These are phyloP conservation scores for Illadopsis cleaveri DNA, from an alignment of 2,113 vertebrate genomes.

Conservation along the genomic window DNA sequence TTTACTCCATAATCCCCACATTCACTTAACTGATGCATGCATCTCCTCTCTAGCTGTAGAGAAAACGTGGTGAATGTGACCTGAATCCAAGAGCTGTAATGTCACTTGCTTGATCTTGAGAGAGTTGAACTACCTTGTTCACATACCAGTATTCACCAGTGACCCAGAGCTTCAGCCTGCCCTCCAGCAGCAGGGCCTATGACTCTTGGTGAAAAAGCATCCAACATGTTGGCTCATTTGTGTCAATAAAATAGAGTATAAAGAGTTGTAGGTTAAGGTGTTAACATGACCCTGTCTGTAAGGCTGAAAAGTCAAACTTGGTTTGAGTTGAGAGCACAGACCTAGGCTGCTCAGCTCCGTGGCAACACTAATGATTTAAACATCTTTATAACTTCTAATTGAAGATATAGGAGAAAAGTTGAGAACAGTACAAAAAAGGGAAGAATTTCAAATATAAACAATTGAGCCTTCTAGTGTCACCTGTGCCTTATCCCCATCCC, in stretches of 20 bases:
- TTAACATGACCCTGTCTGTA: not conserved
- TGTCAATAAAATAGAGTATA: not conserved
- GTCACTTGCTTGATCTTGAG: not conserved
- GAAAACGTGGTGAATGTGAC: not conserved
- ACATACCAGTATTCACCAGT: not conserved
- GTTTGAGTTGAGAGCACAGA: not conserved
- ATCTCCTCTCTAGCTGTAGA: not conserved
- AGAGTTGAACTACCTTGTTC: not conserved
- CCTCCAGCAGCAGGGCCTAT: not conserved
- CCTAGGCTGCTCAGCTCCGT: not conserved
- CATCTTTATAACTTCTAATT: not conserved
- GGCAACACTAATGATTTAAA: constrained; percentile 25
- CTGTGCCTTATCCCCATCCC: not conserved
- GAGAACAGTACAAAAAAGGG: not conserved
- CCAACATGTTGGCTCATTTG: not conserved
- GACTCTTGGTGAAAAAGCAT: not conserved
- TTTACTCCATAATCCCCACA: constrained; percentile 1
- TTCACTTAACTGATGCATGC: not conserved
- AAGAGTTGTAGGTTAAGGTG: not conserved
- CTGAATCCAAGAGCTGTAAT: not conserved
- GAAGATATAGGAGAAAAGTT: not conserved
- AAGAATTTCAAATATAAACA: not conserved
- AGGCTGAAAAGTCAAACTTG: not conserved
- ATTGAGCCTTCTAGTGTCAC: not conserved
- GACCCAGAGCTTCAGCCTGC: not conserved